A percentile compares a stretch with the other conserved stretches of the same genome.
phyloP scores from a whole-genome alignment of 2,113 vertebrate genomes.

The Quiscalus mexicanus region DNA sequence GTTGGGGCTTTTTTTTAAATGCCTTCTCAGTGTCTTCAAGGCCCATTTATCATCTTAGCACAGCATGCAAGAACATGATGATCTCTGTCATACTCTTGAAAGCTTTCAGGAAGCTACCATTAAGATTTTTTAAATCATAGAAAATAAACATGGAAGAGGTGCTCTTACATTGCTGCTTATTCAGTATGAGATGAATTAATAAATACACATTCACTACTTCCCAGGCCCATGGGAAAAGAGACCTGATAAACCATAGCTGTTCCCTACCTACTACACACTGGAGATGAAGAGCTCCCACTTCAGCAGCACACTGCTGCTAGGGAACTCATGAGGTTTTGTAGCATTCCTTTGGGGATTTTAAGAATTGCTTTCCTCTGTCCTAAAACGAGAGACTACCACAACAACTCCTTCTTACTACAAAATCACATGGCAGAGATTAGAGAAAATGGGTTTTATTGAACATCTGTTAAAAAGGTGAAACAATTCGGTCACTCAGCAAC shows the following conservation, averaged over 20 bases:
- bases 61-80: neutral
- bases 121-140: neutral
- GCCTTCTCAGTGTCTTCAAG: neutral
- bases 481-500: neutral
- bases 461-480: neutral
- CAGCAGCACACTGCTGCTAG: neutral
- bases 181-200: neutral
- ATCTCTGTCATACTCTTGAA: neutral
- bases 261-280: neutral
- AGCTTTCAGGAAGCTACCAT: neutral
- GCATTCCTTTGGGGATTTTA: neutral
- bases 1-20: neutral
- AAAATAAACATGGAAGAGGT: neutral
- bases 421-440: neutral
- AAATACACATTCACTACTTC: neutral
- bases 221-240: neutral
- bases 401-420: neutral
- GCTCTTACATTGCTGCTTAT: neutral
- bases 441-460: neutral
- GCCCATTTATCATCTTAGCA: neutral
- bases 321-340: neutral
- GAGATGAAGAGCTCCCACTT: neutral
- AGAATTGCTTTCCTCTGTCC: neutral
- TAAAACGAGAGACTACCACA: neutral
- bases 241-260: neutral